A percentile compares a stretch with the other conserved stretches of the same genome.
phyloP scores from a whole-genome alignment of 2,797 vertebrate species.

The Ciconia nigra region DNA sequence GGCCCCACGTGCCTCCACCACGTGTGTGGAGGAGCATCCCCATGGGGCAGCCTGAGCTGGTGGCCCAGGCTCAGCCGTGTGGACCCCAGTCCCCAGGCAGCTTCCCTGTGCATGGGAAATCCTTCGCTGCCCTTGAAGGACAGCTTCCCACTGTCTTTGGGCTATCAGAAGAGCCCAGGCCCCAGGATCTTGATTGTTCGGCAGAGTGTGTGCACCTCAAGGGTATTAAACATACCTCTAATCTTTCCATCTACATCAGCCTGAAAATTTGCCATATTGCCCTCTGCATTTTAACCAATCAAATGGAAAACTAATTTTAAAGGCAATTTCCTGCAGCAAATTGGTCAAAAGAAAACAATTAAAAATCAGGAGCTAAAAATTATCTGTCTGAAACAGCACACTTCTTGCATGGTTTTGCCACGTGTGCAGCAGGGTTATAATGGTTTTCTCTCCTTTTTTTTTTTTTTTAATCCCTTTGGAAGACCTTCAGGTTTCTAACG shows the following conservation, averaged over 20 bases:
- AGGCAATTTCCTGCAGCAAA: background rate
- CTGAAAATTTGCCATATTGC: background rate
- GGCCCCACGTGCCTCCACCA: rapidly evolving
- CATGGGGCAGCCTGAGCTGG: background rate
- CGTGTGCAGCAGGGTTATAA: background rate
- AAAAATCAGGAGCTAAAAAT: background rate
- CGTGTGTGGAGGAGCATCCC: rapidly evolving
- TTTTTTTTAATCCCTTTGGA: background rate
- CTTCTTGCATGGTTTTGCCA: background rate
- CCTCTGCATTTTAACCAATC: background rate
- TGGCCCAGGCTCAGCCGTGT: background rate
- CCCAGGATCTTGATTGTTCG: background rate
- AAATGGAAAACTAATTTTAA: background rate
- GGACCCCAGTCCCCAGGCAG: background rate
- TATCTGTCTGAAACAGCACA: background rate
- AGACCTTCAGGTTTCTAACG: background rate
- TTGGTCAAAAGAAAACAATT: background rate
- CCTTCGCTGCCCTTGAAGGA: background rate
- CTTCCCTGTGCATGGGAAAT: background rate
- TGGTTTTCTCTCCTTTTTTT: background rate
- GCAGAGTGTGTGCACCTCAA: background rate
- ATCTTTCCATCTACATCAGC: background rate
- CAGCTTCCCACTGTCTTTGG: background rate
- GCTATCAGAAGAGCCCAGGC: background rate
- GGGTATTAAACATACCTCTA: background rate